Conservation (phyloP, 2,113 vertebrate species). For the Zosterops japonicus region DNA sequence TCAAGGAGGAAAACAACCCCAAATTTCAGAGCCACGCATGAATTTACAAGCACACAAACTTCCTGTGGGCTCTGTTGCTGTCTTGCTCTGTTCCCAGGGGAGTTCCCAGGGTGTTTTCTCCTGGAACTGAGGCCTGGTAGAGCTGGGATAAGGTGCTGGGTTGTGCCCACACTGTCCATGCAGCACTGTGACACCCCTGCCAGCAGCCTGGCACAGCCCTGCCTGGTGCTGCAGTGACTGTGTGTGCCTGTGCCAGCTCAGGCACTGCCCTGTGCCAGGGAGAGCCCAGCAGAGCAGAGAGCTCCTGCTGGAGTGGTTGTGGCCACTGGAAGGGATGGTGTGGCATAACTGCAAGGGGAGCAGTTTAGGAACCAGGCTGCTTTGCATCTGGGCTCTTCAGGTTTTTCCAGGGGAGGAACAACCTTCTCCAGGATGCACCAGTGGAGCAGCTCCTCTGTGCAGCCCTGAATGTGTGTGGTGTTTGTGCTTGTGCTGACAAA, state of each 20-base stretch:
- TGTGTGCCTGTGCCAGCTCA: not conserved
- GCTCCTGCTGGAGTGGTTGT: not conserved
- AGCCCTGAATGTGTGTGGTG: rapidly evolving
- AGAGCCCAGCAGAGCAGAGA: not conserved
- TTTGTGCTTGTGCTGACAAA: not conserved
- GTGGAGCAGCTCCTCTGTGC: not conserved
- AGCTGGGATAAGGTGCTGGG: rapidly evolving
- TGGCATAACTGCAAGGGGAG: not conserved
- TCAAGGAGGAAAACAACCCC: not conserved
- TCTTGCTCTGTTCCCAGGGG: not conserved
- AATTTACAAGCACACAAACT: not conserved
- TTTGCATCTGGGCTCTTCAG: not conserved
- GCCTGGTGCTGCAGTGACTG: not conserved
- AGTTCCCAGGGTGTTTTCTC: not conserved
- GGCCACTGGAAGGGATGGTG: not conserved
- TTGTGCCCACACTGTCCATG: not conserved
- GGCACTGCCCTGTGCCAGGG: not conserved
- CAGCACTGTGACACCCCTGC: not conserved
- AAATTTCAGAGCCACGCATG: rapidly evolving
- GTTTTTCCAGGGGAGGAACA: not conserved
- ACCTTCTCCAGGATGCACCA: rapidly evolving
- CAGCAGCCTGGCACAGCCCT: not conserved
- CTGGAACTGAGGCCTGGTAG: not conserved
- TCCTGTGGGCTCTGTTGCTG: not conserved
- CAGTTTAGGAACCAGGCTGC: not conserved